Percentiles rank a stretch among this genome's conserved stretches.
These are phyloP conservation scores for Petaurus breviceps DNA, from an alignment of 2,113 vertebrate genomes.

Conservation along the genomic window DNA sequence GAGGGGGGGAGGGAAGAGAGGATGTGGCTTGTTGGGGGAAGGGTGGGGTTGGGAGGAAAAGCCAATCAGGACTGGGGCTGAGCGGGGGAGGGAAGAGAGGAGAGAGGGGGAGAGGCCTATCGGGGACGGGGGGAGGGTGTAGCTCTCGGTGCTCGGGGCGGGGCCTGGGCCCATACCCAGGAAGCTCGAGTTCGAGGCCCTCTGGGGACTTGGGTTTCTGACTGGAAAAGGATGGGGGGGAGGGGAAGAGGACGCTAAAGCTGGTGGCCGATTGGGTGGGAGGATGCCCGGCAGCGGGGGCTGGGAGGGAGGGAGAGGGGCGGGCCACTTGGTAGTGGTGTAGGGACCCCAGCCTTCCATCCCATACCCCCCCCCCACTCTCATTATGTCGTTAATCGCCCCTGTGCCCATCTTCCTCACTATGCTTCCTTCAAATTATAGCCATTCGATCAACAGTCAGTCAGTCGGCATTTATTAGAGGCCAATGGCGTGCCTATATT, in stretches of 20 bases:
- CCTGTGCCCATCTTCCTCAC: not conserved
- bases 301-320: not conserved
- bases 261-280: not conserved
- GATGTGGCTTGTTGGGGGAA: rapidly evolving
- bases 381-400: too few relatives aligned
- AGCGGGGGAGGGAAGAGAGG: too few relatives aligned
- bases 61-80: not conserved
- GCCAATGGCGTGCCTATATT: not conserved
- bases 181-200: too few relatives aligned
- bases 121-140: not conserved
- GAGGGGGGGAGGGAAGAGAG: rapidly evolving
- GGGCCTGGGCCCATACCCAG: not conserved
- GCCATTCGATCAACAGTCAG: not conserved
- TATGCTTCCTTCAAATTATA: not conserved
- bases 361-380: not conserved
- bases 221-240: not conserved
- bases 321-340: not conserved
- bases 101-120: not conserved
- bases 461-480: not conserved
- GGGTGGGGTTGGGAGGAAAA: too few relatives aligned
- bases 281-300: slow-evolving; percentile 12
- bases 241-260: not conserved
- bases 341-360: not conserved
- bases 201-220: too few relatives aligned
- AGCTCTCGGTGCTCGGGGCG: too few relatives aligned